A percentile compares a stretch with the other conserved stretches of the same genome.
phyloP scores from a whole-genome alignment of 1,140 invertebrate species.

The Heliconius eleuchia region DNA sequence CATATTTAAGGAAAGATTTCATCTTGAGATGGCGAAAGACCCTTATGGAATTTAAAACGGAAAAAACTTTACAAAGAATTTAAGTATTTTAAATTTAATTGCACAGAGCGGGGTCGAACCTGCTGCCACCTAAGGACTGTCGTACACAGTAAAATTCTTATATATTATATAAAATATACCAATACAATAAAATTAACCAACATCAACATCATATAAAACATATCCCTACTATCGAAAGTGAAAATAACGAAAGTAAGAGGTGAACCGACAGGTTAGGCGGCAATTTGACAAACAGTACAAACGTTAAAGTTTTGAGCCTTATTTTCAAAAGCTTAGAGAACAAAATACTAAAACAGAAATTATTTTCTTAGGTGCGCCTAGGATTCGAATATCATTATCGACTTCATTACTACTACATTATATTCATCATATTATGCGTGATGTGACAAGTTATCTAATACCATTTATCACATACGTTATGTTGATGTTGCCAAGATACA shows the following conservation, averaged over 20 bases:
- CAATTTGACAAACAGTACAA: constrained; percentile 54
- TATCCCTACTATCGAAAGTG: constrained; percentile 70
- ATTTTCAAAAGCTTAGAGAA: background rate
- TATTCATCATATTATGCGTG: constrained; percentile 29
- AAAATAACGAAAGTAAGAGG: constrained; percentile 77
- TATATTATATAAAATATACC: constrained; percentile 14
- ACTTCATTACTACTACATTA: constrained; percentile 30
- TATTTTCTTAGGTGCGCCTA: constrained; percentile 24
- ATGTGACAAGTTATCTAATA: constrained; percentile 36
- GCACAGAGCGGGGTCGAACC: background rate
- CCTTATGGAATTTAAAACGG: too few species aligned
- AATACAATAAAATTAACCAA: constrained; percentile 50
- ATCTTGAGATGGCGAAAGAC: too few species aligned
- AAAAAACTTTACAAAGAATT: too few species aligned
- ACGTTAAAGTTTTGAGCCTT: constrained; percentile 12
- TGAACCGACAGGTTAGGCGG: constrained; percentile 55
- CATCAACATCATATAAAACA: constrained; percentile 35
- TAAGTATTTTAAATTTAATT: too few species aligned
- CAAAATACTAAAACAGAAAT: background rate
- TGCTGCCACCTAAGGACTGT: background rate
- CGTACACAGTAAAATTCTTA: too few species aligned
- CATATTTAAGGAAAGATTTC: too few species aligned
- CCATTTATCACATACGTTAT: constrained; percentile 27
- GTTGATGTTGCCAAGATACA: constrained; percentile 22
- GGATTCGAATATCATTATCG: constrained; percentile 39